Percentiles rank a stretch among this genome's conserved stretches.
Evolutionary conservation across 2,888 invertebrate genomes (phyloP).

Genomic region (Hirtodrosophila alboralis): DNA sequence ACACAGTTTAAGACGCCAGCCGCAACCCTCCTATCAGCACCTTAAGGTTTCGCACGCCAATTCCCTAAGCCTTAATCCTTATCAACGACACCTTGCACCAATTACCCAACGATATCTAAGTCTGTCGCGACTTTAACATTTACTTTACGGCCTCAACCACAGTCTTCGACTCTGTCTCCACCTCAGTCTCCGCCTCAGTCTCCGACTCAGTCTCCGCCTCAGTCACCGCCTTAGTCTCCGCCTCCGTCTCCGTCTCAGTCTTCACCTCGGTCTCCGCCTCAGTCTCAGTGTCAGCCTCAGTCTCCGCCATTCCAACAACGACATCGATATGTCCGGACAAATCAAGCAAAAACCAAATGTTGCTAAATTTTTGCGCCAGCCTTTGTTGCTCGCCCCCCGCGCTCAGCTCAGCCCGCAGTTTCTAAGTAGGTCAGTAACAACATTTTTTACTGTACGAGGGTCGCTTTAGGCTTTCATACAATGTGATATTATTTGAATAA

Average conservation of each 20-base stretch:
- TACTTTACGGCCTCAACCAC: slow-evolving; percentile 10
- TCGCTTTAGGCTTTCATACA: slow-evolving; percentile 9
- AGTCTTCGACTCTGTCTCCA: neutral
- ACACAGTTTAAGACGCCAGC: slow-evolving; percentile 2
- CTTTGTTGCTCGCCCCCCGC: slow-evolving; percentile 1
- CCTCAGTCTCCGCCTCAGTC: neutral
- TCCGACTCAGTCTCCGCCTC: neutral
- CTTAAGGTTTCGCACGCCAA: slow-evolving; percentile 9
- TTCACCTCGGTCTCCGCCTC: neutral
- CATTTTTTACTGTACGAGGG: slow-evolving; percentile 42
- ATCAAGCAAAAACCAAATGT: slow-evolving; percentile 37
- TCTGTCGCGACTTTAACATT: slow-evolving; percentile 26
- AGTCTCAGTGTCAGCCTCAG: neutral
- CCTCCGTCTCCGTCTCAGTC: no score
- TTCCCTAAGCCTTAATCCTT: slow-evolving; percentile 11
- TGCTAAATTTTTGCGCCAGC: slow-evolving; percentile 12
- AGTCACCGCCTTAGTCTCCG: neutral
- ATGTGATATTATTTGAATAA: no score
- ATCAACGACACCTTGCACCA: slow-evolving; percentile 39
- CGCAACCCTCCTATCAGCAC: slow-evolving; percentile 10
- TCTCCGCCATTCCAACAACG: slow-evolving; percentile 14
- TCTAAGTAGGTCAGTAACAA: slow-evolving; percentile 70
- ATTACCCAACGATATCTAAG: slow-evolving; percentile 23
- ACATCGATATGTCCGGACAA: slow-evolving; percentile 47
- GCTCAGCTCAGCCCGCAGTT: slow-evolving; percentile 30